These are phyloP conservation scores for Tympanoctomys barrerae DNA, from an alignment of 2,797 vertebrate genomes.

Conservation along the genomic window DNA sequence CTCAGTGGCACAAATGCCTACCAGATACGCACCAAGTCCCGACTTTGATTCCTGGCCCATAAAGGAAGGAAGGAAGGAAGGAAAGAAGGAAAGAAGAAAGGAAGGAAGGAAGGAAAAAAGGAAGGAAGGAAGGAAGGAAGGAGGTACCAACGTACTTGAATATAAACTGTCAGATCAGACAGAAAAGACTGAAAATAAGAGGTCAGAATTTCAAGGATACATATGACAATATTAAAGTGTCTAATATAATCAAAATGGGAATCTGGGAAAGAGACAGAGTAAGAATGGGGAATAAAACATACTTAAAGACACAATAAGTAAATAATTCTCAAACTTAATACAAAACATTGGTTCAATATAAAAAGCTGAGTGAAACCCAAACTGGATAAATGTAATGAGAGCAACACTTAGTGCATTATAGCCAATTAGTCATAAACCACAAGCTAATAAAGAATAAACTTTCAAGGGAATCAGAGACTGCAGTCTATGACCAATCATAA, in stretches of 20 bases:
- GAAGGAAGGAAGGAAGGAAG: too few relatives aligned
- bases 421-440: neutral
- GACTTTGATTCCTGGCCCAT: too few relatives aligned
- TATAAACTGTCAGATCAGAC: neutral
- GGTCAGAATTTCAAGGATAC: neutral
- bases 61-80: too few relatives aligned
- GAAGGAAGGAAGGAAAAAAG: too few relatives aligned
- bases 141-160: too few relatives aligned
- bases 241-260: neutral
- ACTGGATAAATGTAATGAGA: neutral
- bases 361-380: neutral
- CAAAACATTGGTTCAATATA: neutral
- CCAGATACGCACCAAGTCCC: too few relatives aligned
- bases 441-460: neutral
- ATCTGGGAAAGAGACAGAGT: neutral
- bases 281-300: neutral
- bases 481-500: neutral
- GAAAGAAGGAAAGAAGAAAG: too few relatives aligned
- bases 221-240: neutral
- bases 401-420: neutral
- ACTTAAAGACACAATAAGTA: neutral
- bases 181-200: neutral
- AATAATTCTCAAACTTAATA: neutral
- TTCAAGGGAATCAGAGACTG: neutral
- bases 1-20: too few relatives aligned